Base-by-base conservation (phyloP, 2,113 vertebrate species). In the Misgurnus anguillicaudatus region DNA sequence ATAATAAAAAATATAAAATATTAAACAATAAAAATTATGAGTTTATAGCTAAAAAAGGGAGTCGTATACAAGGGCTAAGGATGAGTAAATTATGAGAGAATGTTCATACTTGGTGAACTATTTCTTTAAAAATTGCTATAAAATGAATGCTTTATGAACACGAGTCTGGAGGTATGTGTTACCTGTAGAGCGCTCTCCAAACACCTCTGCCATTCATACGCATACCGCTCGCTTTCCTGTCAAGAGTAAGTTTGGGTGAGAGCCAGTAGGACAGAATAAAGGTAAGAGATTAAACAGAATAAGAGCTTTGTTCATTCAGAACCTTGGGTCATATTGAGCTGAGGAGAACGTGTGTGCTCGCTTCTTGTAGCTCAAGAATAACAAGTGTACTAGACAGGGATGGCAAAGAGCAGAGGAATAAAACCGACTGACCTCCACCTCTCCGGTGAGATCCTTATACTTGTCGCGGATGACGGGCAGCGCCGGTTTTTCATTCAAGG, bases 401-500 rank as follows among this genome's bases (percentile, higher is more conserved):
- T 45, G 4, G 10, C 14, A 10, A 10, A 55, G 61, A 51, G 47
- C 11, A 79, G 36, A 67, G 24, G 73, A 19, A 70, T 6, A 10
- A 16, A 60, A 24, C 19, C 19, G 57, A 19, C 93, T 94, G 57
- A 99, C 98, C 96, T 99, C 98, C 39, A 99, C 98, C 83, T 99
- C 98, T 66, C 98, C 98, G 0, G 98, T 99, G 63, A 99, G 92
- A 83, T 99, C 97, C 89, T 95, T 99, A 93, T 99, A 99, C 77
- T 97, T 99, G 94, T 99, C 98, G 8, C 98, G 93, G 90, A 99
- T 99, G 83, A 99, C 92, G 0, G 98, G 98, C 88, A 99, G 89
- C 0, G 94, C 92, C 0, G 97, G 94, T 78, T 95, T 98, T 91
- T 99, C 98, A 4, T 89, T 98, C 24, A 99, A 90, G 0, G 98